These are phyloP conservation scores for Eupithecia dodoneata DNA, from an alignment of 2,888 invertebrate species.

Conservation along the genomic window DNA sequence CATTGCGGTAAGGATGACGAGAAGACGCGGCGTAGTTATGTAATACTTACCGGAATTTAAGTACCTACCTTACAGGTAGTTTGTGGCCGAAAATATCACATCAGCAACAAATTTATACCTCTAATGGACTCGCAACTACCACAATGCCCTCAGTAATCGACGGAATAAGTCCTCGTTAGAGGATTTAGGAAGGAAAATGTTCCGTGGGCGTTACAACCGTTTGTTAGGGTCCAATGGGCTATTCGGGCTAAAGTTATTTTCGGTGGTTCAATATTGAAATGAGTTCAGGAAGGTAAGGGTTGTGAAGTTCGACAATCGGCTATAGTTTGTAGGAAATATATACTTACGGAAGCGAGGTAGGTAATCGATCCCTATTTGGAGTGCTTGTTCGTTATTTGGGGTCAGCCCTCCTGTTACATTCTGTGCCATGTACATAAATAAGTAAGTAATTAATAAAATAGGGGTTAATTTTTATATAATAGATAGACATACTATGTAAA, in stretches of 20 bases:
- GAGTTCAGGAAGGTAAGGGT: neutral
- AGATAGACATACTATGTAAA: too few relatives aligned
- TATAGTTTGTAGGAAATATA: neutral
- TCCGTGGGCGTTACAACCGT: conserved; percentile 4
- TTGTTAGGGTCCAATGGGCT: neutral
- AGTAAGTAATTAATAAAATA: too few relatives aligned
- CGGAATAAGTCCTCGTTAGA: neutral
- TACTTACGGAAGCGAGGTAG: neutral
- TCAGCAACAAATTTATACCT: neutral
- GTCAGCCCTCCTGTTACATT: too few relatives aligned
- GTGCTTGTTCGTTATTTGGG: too few relatives aligned
- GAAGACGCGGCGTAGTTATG: too few relatives aligned
- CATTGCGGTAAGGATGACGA: too few relatives aligned
- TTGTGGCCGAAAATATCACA: neutral
- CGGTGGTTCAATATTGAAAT: neutral
- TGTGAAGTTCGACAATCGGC: neutral
- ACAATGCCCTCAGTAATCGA: neutral
- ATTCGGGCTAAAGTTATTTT: conserved; percentile 1
- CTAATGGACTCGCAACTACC: neutral
- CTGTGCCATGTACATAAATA: too few relatives aligned
- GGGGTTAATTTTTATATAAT: too few relatives aligned
- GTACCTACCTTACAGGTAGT: neutral
- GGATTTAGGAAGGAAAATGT: conserved; percentile 1
- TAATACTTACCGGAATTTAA: too few relatives aligned
- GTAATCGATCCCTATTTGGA: neutral